These are phyloP conservation scores for Whitmania pigra DNA, from an alignment of 1,140 invertebrate genomes.

Conservation along the genomic window DNA sequence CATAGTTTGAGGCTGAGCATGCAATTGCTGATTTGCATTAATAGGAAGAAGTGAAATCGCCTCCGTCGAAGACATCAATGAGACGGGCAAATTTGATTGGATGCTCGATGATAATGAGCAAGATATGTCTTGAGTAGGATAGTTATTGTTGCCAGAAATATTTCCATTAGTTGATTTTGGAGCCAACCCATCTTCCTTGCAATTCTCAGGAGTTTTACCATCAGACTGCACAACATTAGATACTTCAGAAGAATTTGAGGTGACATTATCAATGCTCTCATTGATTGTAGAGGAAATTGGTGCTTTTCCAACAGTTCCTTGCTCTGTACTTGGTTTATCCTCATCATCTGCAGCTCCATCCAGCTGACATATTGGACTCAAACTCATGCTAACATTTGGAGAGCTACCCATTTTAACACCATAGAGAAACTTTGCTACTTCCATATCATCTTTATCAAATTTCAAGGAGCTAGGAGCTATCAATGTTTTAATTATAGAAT, in stretches of 20 bases:
- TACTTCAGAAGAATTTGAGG: neutral
- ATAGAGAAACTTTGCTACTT: neutral
- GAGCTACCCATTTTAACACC: neutral
- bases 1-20: slow-evolving; percentile 16
- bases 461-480: too few relatives aligned
- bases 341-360: slow-evolving; percentile 21
- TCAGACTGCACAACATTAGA: too few relatives aligned
- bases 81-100: too few relatives aligned
- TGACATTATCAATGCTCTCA: neutral
- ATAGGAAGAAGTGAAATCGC: neutral
- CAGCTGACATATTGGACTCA: slow-evolving; percentile 14
- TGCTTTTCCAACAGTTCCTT: neutral
- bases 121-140: neutral
- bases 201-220: too few relatives aligned
- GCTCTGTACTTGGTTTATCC: neutral
- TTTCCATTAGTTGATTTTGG: slow-evolving; percentile 13
- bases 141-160: slow-evolving; percentile 15
- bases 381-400: neutral
- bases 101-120: too few relatives aligned
- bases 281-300: neutral
- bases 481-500: too few relatives aligned
- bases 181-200: neutral
- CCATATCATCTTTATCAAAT: neutral
- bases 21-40: slow-evolving; percentile 12
- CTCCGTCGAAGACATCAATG: too few relatives aligned